A percentile compares a stretch with the other conserved stretches of the same genome.
phyloP scores from a whole-genome alignment of 1,140 invertebrate species.

The Calycopis cecrops region DNA sequence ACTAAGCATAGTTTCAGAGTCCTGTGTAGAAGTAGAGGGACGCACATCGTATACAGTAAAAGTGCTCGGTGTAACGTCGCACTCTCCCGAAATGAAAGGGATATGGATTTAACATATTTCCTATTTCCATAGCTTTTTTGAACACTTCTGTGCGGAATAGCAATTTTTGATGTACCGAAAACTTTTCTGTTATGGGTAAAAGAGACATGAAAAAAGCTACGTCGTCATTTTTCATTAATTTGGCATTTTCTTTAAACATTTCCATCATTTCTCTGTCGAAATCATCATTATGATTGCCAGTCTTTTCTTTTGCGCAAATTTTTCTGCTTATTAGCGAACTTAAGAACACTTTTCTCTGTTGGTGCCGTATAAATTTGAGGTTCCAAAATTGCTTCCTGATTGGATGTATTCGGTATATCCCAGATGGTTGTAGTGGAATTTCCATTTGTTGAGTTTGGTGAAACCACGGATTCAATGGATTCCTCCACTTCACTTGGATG shows the following conservation, averaged over 20 bases:
- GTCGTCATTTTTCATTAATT: slow-evolving; percentile 11
- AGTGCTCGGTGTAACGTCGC: too few relatives aligned
- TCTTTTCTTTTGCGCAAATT: slow-evolving; percentile 7
- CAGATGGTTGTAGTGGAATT: not conserved
- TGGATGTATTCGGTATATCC: not conserved
- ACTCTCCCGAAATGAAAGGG: too few relatives aligned
- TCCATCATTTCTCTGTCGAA: slow-evolving; percentile 9
- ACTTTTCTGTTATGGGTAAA: not conserved
- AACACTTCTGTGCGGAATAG: not conserved
- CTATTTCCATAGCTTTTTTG: too few relatives aligned
- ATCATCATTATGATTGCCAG: slow-evolving; percentile 7
- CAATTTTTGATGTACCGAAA: not conserved
- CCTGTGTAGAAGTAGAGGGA: too few relatives aligned
- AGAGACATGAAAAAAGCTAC: slow-evolving; percentile 11
- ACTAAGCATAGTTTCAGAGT: too few relatives aligned
- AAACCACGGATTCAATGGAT: too few relatives aligned
- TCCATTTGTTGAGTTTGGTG: not conserved
- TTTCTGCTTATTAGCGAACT: not conserved
- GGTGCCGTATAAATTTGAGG: too few relatives aligned
- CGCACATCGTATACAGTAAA: too few relatives aligned
- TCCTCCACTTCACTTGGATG: not conserved
- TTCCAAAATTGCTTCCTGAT: not conserved
- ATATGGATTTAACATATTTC: not conserved
- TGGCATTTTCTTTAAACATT: slow-evolving; percentile 10
- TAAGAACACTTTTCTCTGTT: too few relatives aligned